Base-by-base conservation (phyloP, 2,113 vertebrate genomes). In the Cyanoliseus patagonus region DNA sequence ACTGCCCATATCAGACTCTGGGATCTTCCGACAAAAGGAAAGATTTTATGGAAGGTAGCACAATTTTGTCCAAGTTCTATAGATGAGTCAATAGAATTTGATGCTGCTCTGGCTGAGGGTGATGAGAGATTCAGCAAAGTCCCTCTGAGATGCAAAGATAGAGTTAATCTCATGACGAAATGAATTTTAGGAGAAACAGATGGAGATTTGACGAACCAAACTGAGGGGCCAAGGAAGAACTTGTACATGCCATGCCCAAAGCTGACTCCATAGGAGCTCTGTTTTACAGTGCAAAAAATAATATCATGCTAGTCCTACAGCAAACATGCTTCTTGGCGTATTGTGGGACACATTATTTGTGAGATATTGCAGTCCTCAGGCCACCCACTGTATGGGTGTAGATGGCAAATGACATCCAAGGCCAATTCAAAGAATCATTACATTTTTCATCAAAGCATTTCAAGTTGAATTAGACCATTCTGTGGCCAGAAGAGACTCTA, bases 281-380 rank as follows among this genome's bases (percentile, higher is more conserved):
- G 0, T 33, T 77, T 81, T 7, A 35, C 55, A 68, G 59, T 10
- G 16, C 42, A 72, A 42, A 75, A 52, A 37, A 24, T 39, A 8
- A 11, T 16, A 57, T 20, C 44, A 22, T 3, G 7, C 13, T 62
- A 55, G 55, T 31, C 13, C 28, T 17, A 3, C 2, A 11, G 66
- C 69, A 67, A 49, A 72, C 9, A 12, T 8, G 12, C 31, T 59
- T 39, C 69, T 83, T 3, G 0, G 44, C 16, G 28, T 47, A 20
- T 1, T 10, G 37, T 13, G 31, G 11, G 15, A 42, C 69, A 17
- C 0, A 0, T 24, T 53, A 3, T 35, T 37, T 2, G 0, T 9
- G 52, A 88, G 51, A 13, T 7, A 15, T 10, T 25, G 37, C 83
- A 63, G 62, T 20, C 47, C 9, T 39, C 35, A 66, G 66, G 17